Evolutionary conservation across 2,113 vertebrate genomes (phyloP).

Genomic region (Mustelus asterias): DNA sequence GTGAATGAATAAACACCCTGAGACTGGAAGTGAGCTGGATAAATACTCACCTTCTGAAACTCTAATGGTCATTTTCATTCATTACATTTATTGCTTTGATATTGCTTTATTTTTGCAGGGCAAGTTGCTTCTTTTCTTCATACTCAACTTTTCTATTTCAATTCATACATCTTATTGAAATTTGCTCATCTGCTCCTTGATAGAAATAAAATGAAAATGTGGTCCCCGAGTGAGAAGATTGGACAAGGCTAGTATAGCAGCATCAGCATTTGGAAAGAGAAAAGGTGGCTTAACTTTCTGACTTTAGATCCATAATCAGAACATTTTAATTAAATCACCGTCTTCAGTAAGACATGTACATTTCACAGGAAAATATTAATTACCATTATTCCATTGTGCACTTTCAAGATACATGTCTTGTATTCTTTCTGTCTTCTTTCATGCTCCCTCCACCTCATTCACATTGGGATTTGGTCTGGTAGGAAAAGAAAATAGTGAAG

Average conservation of each 20-base stretch:
- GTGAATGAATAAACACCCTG: too few species aligned
- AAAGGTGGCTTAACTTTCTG: background rate
- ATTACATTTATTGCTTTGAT: too few species aligned
- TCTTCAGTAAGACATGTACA: background rate
- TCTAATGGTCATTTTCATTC: too few species aligned
- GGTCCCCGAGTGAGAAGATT: too few species aligned
- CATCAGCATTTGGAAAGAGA: background rate
- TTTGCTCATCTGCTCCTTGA: too few species aligned
- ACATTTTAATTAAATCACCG: background rate
- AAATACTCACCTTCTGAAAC: too few species aligned
- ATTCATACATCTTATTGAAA: too few species aligned
- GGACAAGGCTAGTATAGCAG: background rate
- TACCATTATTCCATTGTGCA: background rate
- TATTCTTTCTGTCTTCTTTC: background rate
- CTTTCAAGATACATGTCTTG: background rate
- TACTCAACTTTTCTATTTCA: too few species aligned
- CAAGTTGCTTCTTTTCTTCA: too few species aligned
- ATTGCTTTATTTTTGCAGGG: too few species aligned
- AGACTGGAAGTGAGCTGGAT: too few species aligned
- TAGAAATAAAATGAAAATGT: too few species aligned
- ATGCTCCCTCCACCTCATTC: background rate
- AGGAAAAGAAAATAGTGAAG: background rate
- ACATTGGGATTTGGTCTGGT: background rate
- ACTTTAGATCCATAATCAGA: background rate
- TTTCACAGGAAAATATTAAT: background rate